Conservation (phyloP, 2,888 invertebrate species). For the Plagodis dolabraria region DNA sequence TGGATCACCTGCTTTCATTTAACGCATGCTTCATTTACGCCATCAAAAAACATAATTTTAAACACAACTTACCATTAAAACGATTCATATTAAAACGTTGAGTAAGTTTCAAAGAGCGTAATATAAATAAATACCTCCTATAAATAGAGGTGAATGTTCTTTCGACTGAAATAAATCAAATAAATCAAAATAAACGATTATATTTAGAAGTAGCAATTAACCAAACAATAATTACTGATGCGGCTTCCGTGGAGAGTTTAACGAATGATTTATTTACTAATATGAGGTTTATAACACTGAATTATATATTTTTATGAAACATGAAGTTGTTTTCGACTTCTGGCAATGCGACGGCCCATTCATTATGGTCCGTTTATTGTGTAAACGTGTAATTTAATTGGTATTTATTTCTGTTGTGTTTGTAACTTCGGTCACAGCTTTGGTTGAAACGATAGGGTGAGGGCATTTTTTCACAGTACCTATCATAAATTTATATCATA, state of each 20-base stretch:
- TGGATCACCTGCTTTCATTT: too few relatives aligned
- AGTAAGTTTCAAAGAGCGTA: not conserved
- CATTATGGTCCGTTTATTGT: conserved; percentile 16
- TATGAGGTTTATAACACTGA: conserved; percentile 22
- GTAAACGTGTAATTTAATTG: conserved; percentile 15
- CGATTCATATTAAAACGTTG: not conserved
- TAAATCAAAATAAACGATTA: conserved; percentile 39
- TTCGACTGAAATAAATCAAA: conserved; percentile 21
- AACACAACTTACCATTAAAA: not conserved
- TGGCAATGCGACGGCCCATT: conserved; percentile 25
- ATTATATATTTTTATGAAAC: conserved; percentile 28
- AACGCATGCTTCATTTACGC: too few relatives aligned
- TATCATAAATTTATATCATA: too few relatives aligned
- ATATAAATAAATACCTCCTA: conserved; percentile 2
- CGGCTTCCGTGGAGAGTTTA: conserved; percentile 37
- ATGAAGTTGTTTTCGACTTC: conserved; percentile 27
- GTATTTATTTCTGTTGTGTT: conserved; percentile 20
- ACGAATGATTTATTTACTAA: conserved; percentile 37
- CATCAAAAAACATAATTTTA: too few relatives aligned
- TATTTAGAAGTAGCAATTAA: conserved; percentile 47
- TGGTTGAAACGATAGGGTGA: not conserved
- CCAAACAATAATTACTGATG: conserved; percentile 41
- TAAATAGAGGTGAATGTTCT: conserved; percentile 29
- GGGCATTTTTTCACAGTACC: too few relatives aligned
- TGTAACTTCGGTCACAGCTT: conserved; percentile 5